These are phyloP conservation scores for Lathamus discolor DNA, from an alignment of 2,113 vertebrate genomes.

Conservation along the genomic window DNA sequence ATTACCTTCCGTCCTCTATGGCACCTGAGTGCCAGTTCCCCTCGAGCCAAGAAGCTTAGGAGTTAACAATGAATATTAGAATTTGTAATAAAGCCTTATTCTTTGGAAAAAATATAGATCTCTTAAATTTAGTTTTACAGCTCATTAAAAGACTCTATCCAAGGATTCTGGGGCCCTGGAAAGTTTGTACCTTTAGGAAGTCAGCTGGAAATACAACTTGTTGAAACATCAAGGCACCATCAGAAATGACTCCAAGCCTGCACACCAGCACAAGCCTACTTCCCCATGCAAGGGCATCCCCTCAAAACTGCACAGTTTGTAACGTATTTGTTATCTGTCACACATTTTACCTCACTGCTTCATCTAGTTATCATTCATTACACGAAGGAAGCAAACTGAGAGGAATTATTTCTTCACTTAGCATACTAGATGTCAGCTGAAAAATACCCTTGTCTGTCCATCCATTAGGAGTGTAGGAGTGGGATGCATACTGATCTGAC, in stretches of 20 bases:
- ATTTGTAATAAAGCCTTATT: neutral
- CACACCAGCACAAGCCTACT: neutral
- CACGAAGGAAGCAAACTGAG: neutral
- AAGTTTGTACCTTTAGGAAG: neutral
- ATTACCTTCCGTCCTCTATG: neutral
- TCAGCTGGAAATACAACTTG: neutral
- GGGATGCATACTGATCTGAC: neutral
- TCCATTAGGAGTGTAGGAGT: neutral
- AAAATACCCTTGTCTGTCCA: neutral
- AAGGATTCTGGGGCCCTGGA: neutral
- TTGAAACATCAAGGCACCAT: neutral
- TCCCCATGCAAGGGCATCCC: neutral
- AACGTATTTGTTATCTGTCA: neutral
- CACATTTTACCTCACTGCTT: neutral
- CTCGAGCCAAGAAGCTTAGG: neutral
- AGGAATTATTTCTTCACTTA: neutral
- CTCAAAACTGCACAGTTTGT: neutral
- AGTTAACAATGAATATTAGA: neutral
- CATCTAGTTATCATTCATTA: neutral
- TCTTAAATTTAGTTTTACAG: neutral
- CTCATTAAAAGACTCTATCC: neutral
- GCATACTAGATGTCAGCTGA: neutral
- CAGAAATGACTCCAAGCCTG: neutral
- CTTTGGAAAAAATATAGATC: neutral
- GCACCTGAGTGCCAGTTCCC: neutral